Percentiles rank a stretch among this genome's conserved stretches.
phyloP scores from a whole-genome alignment of 2,797 vertebrate genomes.

The Alfaro cultratus region DNA sequence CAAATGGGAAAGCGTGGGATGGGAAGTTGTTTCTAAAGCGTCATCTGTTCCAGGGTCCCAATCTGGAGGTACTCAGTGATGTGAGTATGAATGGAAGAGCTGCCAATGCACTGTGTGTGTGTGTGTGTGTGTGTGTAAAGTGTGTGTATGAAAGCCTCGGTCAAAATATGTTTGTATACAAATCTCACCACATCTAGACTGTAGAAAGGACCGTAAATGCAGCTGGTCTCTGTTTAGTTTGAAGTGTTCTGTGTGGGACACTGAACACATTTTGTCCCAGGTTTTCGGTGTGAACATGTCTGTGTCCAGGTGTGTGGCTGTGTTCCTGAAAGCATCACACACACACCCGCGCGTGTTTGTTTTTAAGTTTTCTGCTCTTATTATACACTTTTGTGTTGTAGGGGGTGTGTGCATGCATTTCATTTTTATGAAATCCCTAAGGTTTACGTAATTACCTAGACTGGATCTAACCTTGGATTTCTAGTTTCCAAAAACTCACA shows the following conservation, averaged over 20 bases:
- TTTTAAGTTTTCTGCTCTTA: constrained; percentile 33
- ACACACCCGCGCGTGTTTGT: neutral
- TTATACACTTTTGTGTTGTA: constrained; percentile 12
- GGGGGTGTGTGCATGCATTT: constrained; percentile 41
- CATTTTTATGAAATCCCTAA: constrained; percentile 8
- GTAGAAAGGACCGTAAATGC: neutral
- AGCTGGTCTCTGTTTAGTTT: constrained; percentile 17
- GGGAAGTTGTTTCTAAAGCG: constrained; percentile 70
- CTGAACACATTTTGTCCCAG: constrained; percentile 51
- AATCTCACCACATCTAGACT: constrained; percentile 10
- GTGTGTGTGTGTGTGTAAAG: constrained; percentile 37
- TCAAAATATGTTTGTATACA: constrained; percentile 53
- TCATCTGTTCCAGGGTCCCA: constrained; percentile 84
- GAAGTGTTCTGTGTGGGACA: constrained; percentile 14
- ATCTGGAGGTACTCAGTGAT: constrained; percentile 85
- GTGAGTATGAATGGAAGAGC: constrained; percentile 78
- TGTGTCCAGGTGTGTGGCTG: constrained; percentile 35
- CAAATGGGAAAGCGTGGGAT: constrained; percentile 31
- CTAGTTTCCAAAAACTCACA: constrained; percentile 10
- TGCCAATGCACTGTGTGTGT: constrained; percentile 55
- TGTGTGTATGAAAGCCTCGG: constrained; percentile 42
- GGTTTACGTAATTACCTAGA: neutral
- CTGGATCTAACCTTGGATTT: neutral
- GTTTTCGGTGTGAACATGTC: constrained; percentile 43
- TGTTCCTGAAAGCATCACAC: constrained; percentile 50